phyloP scores from a whole-genome alignment of 1,140 invertebrate species.

The Chymomyza costata region DNA sequence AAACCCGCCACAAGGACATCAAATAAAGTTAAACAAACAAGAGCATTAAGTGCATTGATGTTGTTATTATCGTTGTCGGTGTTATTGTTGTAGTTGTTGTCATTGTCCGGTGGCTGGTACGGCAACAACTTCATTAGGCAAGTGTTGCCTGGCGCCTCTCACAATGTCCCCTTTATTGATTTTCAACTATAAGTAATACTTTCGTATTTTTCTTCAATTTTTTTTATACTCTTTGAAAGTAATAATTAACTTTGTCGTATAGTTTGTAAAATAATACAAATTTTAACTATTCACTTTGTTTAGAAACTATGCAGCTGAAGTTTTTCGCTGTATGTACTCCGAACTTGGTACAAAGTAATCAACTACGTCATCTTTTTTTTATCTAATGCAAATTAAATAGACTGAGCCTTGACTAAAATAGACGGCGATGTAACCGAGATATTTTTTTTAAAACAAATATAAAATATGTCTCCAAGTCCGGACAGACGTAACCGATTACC shows the following conservation, averaged over 20 bases:
- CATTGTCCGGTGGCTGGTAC: neutral
- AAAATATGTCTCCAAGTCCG: no score
- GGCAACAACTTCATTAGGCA: constrained; percentile 53
- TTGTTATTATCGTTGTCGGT: constrained; percentile 22
- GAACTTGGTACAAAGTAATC: no score
- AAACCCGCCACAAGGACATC: constrained; percentile 30
- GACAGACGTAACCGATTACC: no score
- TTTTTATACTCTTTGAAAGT: constrained; percentile 15
- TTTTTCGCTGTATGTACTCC: no score
- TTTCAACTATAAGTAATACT: constrained; percentile 38
- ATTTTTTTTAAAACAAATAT: no score
- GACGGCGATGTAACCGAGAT: no score
- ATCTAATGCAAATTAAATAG: no score
- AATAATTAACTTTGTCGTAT: no score
- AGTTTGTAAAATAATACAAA: no score
- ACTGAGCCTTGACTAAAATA: no score
- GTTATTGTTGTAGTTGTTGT: constrained; percentile 7
- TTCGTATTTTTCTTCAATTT: constrained; percentile 6
- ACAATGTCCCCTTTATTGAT: constrained; percentile 42
- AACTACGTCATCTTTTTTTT: no score
- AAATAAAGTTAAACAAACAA: constrained; percentile 60
- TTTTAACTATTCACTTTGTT: constrained; percentile 35
- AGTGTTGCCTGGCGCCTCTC: constrained; percentile 28
- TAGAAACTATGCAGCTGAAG: no score
- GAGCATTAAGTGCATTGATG: constrained; percentile 57